Evolutionary conservation across 2,113 vertebrate species (phyloP).

Genomic region (Lampris megalopsis): DNA sequence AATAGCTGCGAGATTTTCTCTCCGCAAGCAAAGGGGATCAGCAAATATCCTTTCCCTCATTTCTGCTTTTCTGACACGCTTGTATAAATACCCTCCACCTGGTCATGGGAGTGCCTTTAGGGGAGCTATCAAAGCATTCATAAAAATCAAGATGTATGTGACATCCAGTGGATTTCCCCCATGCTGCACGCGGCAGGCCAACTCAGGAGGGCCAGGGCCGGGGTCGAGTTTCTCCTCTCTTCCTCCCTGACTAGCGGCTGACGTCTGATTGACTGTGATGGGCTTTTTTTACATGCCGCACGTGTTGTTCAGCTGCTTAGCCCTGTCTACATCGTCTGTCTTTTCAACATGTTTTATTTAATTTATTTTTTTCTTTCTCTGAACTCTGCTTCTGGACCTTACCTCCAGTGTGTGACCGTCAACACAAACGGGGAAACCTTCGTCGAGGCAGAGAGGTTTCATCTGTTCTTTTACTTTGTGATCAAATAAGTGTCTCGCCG

Average conservation of each 20-base stretch:
- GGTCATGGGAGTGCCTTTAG: conserved; percentile 76
- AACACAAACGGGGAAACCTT: conserved; percentile 40
- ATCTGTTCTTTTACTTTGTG: conserved; percentile 48
- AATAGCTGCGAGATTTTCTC: conserved; percentile 61
- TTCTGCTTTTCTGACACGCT: conserved; percentile 73
- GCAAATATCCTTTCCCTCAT: conserved; percentile 65
- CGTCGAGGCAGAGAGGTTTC: conserved; percentile 38
- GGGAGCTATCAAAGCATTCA: conserved; percentile 81
- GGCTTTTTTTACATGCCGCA: conserved; percentile 74
- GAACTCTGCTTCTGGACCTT: conserved; percentile 51
- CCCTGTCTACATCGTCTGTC: conserved; percentile 60
- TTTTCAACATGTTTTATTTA: conserved; percentile 60
- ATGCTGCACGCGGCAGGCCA: conserved; percentile 65
- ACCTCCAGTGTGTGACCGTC: conserved; percentile 55
- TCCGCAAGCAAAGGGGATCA: conserved; percentile 65
- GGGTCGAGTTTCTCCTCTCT: conserved; percentile 76
- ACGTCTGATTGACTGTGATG: conserved; percentile 82
- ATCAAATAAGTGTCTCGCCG: conserved; percentile 54
- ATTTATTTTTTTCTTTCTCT: conserved; percentile 12
- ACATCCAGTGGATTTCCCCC: conserved; percentile 76
- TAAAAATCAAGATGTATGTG: conserved; percentile 83
- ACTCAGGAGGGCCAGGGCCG: conserved; percentile 66
- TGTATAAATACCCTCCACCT: conserved; percentile 82
- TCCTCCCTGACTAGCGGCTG: conserved; percentile 69
- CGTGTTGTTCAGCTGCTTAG: conserved; percentile 73